Evolutionary conservation across 2,888 invertebrate genomes (phyloP).

Genomic region (Coenonympha arcania): DNA sequence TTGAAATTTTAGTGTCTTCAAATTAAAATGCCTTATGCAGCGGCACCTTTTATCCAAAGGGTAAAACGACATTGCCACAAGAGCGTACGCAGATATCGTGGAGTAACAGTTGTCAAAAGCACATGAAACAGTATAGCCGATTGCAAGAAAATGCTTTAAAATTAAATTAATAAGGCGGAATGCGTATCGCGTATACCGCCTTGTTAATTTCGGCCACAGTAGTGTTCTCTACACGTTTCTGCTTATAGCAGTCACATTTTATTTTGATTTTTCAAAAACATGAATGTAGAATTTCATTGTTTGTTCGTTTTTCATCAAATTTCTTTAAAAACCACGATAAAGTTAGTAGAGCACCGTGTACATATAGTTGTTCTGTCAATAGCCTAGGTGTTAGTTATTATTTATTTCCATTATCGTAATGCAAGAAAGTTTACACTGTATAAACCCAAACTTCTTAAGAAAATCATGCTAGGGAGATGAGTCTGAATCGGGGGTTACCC

Average conservation of each 20-base stretch:
- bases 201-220: not conserved
- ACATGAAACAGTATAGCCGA: conserved; percentile 8
- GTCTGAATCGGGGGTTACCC: no score
- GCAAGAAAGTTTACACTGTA: no score
- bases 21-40: conserved; percentile 22
- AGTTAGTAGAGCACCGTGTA: no score
- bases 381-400: no score
- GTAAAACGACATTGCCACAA: conserved; percentile 17
- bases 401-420: no score
- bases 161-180: conserved; percentile 1
- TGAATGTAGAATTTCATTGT: no score
- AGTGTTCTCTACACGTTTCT: not conserved
- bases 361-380: no score
- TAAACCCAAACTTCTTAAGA: no score
- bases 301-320: no score
- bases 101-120: conserved; percentile 22
- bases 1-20: conserved; percentile 15
- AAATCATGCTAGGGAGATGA: no score
- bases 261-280: not conserved
- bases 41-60: conserved; percentile 21
- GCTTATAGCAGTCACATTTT: not conserved
- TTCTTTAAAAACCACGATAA: no score
- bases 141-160: conserved; percentile 1
- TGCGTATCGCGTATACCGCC: no score
- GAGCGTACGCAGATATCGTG: conserved; percentile 17